Evolutionary conservation across 2,888 invertebrate genomes (phyloP).

Genomic region (Drosophila leonis): DNA sequence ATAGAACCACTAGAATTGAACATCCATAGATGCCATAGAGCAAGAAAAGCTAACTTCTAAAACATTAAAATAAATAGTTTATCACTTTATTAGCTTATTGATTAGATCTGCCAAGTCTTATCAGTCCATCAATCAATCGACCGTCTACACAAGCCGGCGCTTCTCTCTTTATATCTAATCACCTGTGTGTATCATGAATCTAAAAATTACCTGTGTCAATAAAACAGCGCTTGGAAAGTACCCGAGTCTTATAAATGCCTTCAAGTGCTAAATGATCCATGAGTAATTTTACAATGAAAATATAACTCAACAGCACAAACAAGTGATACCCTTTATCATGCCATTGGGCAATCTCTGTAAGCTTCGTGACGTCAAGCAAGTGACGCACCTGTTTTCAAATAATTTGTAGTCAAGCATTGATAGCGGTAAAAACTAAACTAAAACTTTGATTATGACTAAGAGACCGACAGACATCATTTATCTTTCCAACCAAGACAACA

Average conservation of each 20-base stretch:
- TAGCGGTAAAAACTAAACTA: conserved; percentile 28
- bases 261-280: conserved; percentile 15
- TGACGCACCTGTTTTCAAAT: conserved; percentile 49
- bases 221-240: conserved; percentile 19
- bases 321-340: conserved; percentile 27
- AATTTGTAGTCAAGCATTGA: conserved; percentile 61
- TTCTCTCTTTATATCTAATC: conserved; percentile 45
- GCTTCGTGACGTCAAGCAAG: conserved; percentile 53
- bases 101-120: not conserved
- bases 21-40: conserved; percentile 5
- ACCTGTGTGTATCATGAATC: conserved; percentile 2
- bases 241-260: conserved; percentile 3
- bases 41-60: not conserved
- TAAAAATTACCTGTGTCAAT: conserved; percentile 13
- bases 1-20: conserved; percentile 32
- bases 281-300: conserved; percentile 42
- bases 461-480: conserved; percentile 4
- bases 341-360: conserved; percentile 16
- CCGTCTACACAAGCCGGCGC: not conserved
- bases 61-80: not conserved
- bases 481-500: not conserved
- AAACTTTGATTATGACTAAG: conserved; percentile 23
- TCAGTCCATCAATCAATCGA: not conserved
- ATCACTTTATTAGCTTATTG: not conserved
- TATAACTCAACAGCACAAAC: conserved; percentile 1